phyloP scores from a whole-genome alignment of 92 coral and sea anemone species.

The Parazoanthus swiftii region DNA sequence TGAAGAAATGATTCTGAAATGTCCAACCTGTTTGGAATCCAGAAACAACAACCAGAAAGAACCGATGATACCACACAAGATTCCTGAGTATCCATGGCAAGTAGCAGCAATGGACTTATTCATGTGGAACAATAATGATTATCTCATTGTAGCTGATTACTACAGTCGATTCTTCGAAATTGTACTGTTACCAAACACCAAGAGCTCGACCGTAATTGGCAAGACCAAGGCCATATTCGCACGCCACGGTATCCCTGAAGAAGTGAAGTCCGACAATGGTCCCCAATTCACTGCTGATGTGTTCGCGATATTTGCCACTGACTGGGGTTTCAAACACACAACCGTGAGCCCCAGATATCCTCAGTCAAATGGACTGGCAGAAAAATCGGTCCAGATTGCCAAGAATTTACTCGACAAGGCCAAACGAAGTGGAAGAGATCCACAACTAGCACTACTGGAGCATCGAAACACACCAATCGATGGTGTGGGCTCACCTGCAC shows the following conservation, averaged over 20 bases:
- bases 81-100: conserved; percentile 47
- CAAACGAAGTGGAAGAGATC: conserved; percentile 26
- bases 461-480: conserved; percentile 35
- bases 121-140: conserved; percentile 17
- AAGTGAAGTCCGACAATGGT: conserved; percentile 36
- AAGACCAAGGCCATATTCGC: conserved; percentile 27
- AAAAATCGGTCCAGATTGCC: conserved; percentile 38
- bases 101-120: conserved; percentile 24
- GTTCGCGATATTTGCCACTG: conserved; percentile 37
- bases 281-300: conserved; percentile 9
- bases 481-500: conserved; percentile 41
- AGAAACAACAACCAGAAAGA: not conserved
- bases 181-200: not conserved
- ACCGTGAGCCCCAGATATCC: conserved; percentile 36
- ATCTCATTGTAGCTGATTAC: conserved; percentile 39
- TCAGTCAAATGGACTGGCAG: conserved; percentile 45
- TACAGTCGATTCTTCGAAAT: conserved; percentile 23
- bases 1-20: conserved; percentile 21
- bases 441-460: conserved; percentile 37
- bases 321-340: conserved; percentile 38
- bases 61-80: conserved; percentile 43
- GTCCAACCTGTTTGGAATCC: not conserved
- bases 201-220: conserved; percentile 18
- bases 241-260: conserved; percentile 35
- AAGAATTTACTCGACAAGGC: conserved; percentile 42